Evolutionary conservation across 2,113 vertebrate species (phyloP), one percentile per base, ranked within the genome.

Genomic region (Carassius auratus): DNA sequence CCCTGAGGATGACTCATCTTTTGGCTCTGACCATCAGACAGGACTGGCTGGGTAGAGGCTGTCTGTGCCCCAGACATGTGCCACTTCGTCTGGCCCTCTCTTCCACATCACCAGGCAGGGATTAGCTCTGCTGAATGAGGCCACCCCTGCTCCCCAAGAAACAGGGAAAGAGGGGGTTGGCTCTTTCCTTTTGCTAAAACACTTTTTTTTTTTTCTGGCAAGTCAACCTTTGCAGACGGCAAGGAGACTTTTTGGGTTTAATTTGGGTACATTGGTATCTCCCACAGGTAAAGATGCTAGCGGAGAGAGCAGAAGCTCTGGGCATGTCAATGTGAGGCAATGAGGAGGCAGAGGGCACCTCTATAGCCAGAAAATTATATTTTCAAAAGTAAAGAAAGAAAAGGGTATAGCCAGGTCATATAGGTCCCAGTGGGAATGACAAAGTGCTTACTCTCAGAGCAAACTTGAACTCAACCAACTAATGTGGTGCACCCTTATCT

Each of bases 1-100:
- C 85, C n/a, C 84, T 26, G 86, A 88, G 85, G 87, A 88, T 90
- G 89, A 90, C 79, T 90, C 87, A 90, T 88, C 74, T 61, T 78
- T 88, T 90, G 89, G 89, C 87, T 86, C 89, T 33, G 21, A 69
- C 68, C 75, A 73, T 86, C 83, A 90, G 87, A 90, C 87, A 62
- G 82, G 74, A 75, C 87, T 88, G 87, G 85, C 85, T 86, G 89
- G 78, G 87, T 85, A 89, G 85, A 86, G 85, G 79, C 86, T 73
- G 86, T 84, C 87, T 87, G 83, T 45, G 76, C 68, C 85, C 74
- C 75, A 86, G 85, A 90, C 87, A 84, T 88, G 89, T 90, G 87
- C 83, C 82, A 86, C 64, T 8, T 76, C 85, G 87, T 90, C 89
- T 90, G 89, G 87, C 77, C 74, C 74, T 66, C n/a, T 86, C 78